Percentiles rank a stretch among this genome's conserved stretches.
phyloP scores from a whole-genome alignment of 2,113 vertebrate species.

The Megaleporinus macrocephalus region DNA sequence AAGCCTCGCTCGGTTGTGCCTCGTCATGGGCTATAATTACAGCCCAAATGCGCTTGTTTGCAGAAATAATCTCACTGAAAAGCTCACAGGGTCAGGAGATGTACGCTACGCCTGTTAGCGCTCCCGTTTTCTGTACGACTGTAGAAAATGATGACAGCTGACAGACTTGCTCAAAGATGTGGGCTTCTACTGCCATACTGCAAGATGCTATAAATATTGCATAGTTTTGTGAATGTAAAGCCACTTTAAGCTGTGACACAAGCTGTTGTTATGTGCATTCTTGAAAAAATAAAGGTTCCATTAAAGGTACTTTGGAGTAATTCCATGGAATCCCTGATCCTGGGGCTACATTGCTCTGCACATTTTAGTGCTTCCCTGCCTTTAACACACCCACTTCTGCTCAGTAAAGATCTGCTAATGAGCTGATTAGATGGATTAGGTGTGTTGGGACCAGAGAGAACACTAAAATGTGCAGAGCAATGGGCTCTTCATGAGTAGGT shows the following conservation, averaged over 20 bases:
- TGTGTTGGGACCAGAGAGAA: too few relatives aligned
- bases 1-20: background rate
- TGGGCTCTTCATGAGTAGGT: too few relatives aligned
- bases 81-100: background rate
- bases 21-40: constrained; percentile 10
- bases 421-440: too few relatives aligned
- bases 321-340: too few relatives aligned
- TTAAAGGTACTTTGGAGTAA: too few relatives aligned
- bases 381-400: too few relatives aligned
- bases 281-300: too few relatives aligned
- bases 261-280: background rate
- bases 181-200: background rate
- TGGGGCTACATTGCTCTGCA: too few relatives aligned
- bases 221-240: background rate
- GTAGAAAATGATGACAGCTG: background rate
- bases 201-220: background rate
- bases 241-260: background rate
- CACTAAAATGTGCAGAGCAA: too few relatives aligned
- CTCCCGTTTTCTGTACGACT: background rate
- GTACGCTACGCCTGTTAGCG: background rate
- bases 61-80: background rate
- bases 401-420: too few relatives aligned
- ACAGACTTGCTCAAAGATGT: background rate
- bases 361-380: too few relatives aligned
- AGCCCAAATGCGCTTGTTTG: constrained; percentile 4